Base-by-base conservation (phyloP, 2,888 invertebrate species). In the Resseliella maxima region DNA sequence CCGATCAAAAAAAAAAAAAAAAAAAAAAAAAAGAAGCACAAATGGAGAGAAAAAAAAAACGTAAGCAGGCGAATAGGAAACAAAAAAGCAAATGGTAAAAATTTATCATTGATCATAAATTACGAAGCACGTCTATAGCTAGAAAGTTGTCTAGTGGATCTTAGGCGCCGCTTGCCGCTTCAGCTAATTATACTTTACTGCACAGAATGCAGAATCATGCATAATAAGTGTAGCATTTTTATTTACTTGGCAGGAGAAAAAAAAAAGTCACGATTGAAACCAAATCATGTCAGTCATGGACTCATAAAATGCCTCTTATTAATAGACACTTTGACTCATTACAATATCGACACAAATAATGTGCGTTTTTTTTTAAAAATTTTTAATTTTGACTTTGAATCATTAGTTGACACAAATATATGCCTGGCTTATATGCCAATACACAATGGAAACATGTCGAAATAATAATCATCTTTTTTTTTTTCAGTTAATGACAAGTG, bases 151-250 rank as follows among this genome's bases (percentile, higher is more conserved):
- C 38, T 83, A 83, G 3, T 83, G 83, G 83, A 21, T n/a, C 18
- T 83, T 36, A 38, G 83, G 83, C 83, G 83, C 83, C 83, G 38
- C 72, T 72, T 72, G 83, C 83, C 83, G 38, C 72, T 72, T 72
- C 15, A 72, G 31, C 31, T 72, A 72, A 72, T 72, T 72, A 72
- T 72, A 72, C n/a, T 15, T 31, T 35, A 10, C 59, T 24, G 50
- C 72, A 35, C 15, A 72, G 2, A 24, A 59, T 15, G 18, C 24
- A 59, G 31, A 31, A 72, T 72, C 31, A 72, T 72, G n/a, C 72
- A 72, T 27, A 72, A 72, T 72, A 72, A 72, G 35, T 72, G 72
- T 35, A 72, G 3, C 31, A 31, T 31, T 27, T 72, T 35, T 72
- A 72, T 31, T 72, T 72, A 35, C 72, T 18, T n/a, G n/a, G 31